phyloP scores from a whole-genome alignment of 2,797 vertebrate genomes.

The Sylvilagus floridanus region DNA sequence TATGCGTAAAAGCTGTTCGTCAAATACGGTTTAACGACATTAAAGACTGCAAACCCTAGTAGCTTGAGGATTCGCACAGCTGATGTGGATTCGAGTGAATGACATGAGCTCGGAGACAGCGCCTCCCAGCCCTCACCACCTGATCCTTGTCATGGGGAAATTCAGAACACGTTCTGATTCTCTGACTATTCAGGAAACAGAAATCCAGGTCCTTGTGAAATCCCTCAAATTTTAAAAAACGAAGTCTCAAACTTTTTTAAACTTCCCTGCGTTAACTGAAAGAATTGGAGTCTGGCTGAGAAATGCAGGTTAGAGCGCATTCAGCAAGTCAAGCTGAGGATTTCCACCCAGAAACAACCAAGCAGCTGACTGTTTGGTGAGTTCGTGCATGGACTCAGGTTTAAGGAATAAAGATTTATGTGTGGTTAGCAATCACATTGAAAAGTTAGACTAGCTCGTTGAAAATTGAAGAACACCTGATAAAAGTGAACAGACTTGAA shows the following conservation, averaged over 20 bases:
- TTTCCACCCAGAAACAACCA: too few relatives aligned
- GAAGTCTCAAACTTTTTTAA: background rate
- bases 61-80: background rate
- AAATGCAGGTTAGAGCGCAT: too few relatives aligned
- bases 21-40: background rate
- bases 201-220: background rate
- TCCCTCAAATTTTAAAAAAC: background rate
- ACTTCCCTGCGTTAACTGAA: too few relatives aligned
- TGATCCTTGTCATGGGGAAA: background rate
- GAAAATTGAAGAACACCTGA: too few relatives aligned
- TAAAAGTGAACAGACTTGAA: too few relatives aligned
- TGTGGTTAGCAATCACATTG: too few relatives aligned
- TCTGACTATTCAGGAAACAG: conserved; percentile 5
- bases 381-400: too few relatives aligned
- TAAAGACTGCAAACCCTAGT: background rate
- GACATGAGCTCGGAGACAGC: background rate
- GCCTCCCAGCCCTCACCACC: background rate
- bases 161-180: background rate
- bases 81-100: background rate
- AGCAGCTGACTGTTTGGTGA: too few relatives aligned
- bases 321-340: too few relatives aligned
- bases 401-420: too few relatives aligned
- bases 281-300: too few relatives aligned
- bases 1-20: background rate
- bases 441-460: too few relatives aligned